phyloP scores from a whole-genome alignment of 2,888 invertebrate species.

The Luperina testacea region DNA sequence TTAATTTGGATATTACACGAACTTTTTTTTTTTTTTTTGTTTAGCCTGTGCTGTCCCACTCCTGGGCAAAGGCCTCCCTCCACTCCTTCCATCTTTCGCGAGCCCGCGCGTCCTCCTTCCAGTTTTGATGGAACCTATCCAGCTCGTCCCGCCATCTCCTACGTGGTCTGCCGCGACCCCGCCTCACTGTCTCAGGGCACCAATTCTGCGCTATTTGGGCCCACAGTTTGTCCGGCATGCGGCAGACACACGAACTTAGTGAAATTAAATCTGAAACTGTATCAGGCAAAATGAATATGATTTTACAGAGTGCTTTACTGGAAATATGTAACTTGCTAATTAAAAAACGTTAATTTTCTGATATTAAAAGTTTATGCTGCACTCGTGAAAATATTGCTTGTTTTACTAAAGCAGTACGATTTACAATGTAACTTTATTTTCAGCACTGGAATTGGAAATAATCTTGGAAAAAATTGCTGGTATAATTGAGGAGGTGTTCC shows the following conservation, averaged over 20 bases:
- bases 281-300: conserved; percentile 4
- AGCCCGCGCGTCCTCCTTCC: too few species aligned
- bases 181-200: too few species aligned
- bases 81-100: too few species aligned
- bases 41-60: too few species aligned
- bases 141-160: too few species aligned
- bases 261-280: conserved; percentile 18
- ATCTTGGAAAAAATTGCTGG: neutral
- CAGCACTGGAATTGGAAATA: neutral
- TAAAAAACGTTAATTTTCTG: neutral
- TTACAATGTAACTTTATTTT: neutral
- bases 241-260: neutral
- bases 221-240: too few species aligned
- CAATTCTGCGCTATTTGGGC: too few species aligned
- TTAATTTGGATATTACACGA: conserved; percentile 31
- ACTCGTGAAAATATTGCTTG: neutral
- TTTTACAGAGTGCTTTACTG: conserved; percentile 7
- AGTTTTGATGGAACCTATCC: too few species aligned
- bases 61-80: too few species aligned
- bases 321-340: conserved; percentile 14
- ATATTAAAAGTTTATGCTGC: neutral
- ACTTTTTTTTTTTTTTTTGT: too few species aligned
- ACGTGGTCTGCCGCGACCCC: too few species aligned
- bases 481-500: too few species aligned
- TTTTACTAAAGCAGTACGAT: neutral